Percentiles rank a stretch among this genome's conserved stretches.
These are phyloP conservation scores for Nyctalus aviator DNA, from an alignment of 2,797 vertebrate genomes.

Conservation along the genomic window DNA sequence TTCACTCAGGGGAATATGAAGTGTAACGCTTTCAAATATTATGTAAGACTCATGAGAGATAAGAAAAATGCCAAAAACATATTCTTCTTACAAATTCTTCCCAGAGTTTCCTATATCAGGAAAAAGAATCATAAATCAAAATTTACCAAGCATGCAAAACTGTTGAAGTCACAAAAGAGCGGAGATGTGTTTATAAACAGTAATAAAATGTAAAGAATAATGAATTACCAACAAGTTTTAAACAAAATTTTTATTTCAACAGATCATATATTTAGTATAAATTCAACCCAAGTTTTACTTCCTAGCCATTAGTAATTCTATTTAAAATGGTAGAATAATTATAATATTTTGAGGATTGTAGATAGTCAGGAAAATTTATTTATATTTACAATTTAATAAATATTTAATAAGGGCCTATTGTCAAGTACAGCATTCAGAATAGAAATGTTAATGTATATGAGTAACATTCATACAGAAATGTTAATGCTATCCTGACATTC, in stretches of 20 bases:
- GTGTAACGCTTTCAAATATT: not conserved
- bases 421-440: not conserved
- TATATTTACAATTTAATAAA: not conserved
- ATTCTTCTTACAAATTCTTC: not conserved
- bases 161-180: not conserved
- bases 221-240: conserved; percentile 5
- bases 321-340: conserved; percentile 31
- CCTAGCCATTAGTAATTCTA: not conserved
- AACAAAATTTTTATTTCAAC: conserved; percentile 1
- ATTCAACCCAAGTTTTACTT: not conserved
- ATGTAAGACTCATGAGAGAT: conserved; percentile 4
- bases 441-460: not conserved
- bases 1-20: not conserved
- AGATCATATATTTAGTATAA: not conserved
- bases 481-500: not conserved
- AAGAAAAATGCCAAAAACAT: not conserved
- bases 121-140: not conserved
- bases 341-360: not conserved
- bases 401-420: not conserved
- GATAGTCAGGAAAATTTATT: conserved; percentile 11
- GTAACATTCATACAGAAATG: not conserved
- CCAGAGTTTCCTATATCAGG: not conserved
- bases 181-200: not conserved
- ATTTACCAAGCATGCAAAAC: not conserved
- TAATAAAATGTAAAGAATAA: not conserved